phyloP scores from a whole-genome alignment of 2,888 invertebrate genomes.

The Hyposoter didymator region DNA sequence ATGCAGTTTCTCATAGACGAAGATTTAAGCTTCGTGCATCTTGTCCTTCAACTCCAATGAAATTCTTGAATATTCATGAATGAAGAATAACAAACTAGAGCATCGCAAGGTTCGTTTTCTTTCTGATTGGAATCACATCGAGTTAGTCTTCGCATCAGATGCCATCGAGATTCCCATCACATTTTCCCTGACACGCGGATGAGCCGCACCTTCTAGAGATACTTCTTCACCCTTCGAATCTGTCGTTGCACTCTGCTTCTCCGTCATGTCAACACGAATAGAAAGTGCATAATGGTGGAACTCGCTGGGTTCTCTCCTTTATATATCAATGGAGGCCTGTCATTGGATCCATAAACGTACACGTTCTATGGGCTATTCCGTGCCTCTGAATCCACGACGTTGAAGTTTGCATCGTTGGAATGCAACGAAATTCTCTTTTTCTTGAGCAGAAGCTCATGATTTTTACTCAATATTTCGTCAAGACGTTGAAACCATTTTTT shows the following conservation, averaged over 20 bases:
- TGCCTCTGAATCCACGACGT: background rate
- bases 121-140: background rate
- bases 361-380: background rate
- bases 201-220: background rate
- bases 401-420: too few relatives aligned
- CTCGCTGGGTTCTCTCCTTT: constrained; percentile 24
- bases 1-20: too few relatives aligned
- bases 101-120: background rate
- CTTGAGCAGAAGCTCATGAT: too few relatives aligned
- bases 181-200: background rate
- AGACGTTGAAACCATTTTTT: too few relatives aligned
- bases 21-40: too few relatives aligned
- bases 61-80: constrained; percentile 16
- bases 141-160: background rate
- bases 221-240: background rate
- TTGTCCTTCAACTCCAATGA: background rate
- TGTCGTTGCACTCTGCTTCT: constrained; percentile 1
- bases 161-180: background rate
- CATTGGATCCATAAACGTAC: background rate
- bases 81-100: background rate
- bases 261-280: constrained; percentile 5
- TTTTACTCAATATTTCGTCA: too few relatives aligned
- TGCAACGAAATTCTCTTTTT: too few relatives aligned
- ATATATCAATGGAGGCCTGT: constrained; percentile 46
- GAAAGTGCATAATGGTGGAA: constrained; percentile 45